Evolutionary conservation across 2,113 vertebrate genomes (phyloP).

Genomic region (Galbula dea): DNA sequence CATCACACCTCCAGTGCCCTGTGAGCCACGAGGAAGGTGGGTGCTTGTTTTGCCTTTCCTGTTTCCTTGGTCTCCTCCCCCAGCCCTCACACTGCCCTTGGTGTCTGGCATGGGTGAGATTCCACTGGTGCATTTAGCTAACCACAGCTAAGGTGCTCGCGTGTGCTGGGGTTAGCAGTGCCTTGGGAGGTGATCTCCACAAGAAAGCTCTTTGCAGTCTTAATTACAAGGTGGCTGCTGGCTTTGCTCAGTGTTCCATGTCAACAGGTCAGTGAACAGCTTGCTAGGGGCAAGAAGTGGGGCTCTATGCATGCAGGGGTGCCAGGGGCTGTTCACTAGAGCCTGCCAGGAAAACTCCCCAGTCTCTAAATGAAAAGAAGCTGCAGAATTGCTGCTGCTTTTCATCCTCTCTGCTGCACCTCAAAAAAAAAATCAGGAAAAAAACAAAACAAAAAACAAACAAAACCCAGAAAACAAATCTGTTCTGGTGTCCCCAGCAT

Average conservation of each 20-base stretch:
- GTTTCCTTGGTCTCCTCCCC: neutral
- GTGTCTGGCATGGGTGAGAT: neutral
- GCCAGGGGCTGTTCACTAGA: neutral
- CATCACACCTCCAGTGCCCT: neutral
- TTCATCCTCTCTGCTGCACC: neutral
- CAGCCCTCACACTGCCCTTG: fast-evolving
- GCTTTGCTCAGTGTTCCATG: fast-evolving
- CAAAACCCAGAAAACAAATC: neutral
- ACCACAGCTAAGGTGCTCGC: fast-evolving
- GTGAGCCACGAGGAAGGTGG: fast-evolving
- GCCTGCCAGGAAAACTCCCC: neutral
- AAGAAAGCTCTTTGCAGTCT: neutral
- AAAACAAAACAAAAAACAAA: neutral
- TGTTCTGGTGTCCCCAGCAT: fast-evolving
- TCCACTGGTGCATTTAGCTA: fast-evolving
- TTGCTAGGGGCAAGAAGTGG: neutral
- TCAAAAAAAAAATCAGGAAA: neutral
- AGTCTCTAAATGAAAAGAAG: neutral
- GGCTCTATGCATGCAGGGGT: neutral
- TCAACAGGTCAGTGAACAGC: fast-evolving
- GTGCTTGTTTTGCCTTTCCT: neutral
- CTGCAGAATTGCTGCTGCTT: fast-evolving
- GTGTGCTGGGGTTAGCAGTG: neutral
- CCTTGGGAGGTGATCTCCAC: neutral
- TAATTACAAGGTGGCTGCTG: neutral